These are phyloP conservation scores for Gymnoscopelus microlampas DNA, from an alignment of 2,797 vertebrate species.

Conservation along the genomic window DNA sequence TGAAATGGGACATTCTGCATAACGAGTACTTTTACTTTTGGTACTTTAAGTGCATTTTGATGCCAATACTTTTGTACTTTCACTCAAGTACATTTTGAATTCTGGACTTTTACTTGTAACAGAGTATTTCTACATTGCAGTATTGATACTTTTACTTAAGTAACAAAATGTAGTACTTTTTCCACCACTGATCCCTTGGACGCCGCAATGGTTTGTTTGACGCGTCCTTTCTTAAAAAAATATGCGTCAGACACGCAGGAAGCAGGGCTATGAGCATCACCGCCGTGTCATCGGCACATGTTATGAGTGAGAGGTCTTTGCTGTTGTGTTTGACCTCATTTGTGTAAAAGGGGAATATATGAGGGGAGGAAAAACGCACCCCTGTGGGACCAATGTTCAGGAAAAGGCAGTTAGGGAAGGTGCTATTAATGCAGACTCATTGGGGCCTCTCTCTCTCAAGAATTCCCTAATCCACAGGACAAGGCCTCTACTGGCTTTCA, in stretches of 20 bases:
- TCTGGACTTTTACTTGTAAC: too few species aligned
- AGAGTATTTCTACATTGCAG: too few species aligned
- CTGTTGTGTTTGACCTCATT: neutral
- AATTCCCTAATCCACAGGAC: neutral
- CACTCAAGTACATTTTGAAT: too few species aligned
- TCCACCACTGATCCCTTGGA: too few species aligned
- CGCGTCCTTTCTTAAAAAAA: too few species aligned
- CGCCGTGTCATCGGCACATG: neutral
- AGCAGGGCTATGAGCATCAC: conserved; percentile 2
- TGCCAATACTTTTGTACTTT: too few species aligned
- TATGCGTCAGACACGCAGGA: neutral
- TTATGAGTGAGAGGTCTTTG: neutral
- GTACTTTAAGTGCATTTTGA: too few species aligned
- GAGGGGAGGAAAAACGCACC: neutral
- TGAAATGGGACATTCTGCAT: too few species aligned
- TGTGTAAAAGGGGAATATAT: neutral
- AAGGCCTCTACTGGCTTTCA: neutral
- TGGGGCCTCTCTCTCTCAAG: neutral
- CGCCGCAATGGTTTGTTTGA: too few species aligned
- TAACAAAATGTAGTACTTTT: too few species aligned
- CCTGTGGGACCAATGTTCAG: neutral
- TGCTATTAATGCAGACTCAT: neutral
- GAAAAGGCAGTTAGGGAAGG: neutral
- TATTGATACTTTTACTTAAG: too few species aligned
- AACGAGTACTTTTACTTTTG: too few species aligned